Evolutionary conservation across 2,888 invertebrate genomes (phyloP).

Genomic region (Agriopis leucophaearia): DNA sequence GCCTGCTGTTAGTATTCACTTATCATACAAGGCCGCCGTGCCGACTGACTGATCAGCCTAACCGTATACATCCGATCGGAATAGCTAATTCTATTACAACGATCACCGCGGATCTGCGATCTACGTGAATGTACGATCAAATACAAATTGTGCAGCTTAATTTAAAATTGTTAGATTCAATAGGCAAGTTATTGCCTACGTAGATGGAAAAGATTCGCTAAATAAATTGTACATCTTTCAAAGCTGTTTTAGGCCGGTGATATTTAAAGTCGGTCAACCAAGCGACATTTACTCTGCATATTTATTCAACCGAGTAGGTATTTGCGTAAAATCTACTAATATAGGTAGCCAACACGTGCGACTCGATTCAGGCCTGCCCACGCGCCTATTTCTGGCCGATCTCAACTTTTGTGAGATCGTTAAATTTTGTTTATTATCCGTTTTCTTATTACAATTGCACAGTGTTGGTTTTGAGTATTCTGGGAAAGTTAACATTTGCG

Average conservation of each 20-base stretch:
- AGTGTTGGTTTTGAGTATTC: conserved; percentile 17
- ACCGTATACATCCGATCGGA: conserved; percentile 73
- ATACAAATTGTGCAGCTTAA: neutral
- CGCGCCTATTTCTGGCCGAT: conserved; percentile 55
- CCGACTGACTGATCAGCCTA: conserved; percentile 74
- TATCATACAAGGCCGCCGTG: conserved; percentile 78
- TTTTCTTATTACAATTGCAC: conserved; percentile 24
- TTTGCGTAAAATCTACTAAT: conserved; percentile 49
- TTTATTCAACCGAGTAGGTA: conserved; percentile 40
- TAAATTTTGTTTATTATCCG: conserved; percentile 31
- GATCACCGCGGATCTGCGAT: conserved; percentile 47
- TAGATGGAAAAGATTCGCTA: neutral
- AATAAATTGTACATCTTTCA: neutral
- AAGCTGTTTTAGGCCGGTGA: conserved; percentile 18
- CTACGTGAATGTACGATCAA: conserved; percentile 46
- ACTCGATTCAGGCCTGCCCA: conserved; percentile 56
- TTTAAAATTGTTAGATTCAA: neutral
- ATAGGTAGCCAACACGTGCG: conserved; percentile 51
- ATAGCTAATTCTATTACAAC: conserved; percentile 58
- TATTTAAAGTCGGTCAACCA: conserved; percentile 24
- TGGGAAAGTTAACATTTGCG: conserved; percentile 29
- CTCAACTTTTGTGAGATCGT: conserved; percentile 34
- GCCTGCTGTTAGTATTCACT: conserved; percentile 66
- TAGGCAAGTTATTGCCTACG: neutral
- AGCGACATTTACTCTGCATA: conserved; percentile 26